Conservation (phyloP, 2,888 invertebrate species). For the Spialia ferax region DNA sequence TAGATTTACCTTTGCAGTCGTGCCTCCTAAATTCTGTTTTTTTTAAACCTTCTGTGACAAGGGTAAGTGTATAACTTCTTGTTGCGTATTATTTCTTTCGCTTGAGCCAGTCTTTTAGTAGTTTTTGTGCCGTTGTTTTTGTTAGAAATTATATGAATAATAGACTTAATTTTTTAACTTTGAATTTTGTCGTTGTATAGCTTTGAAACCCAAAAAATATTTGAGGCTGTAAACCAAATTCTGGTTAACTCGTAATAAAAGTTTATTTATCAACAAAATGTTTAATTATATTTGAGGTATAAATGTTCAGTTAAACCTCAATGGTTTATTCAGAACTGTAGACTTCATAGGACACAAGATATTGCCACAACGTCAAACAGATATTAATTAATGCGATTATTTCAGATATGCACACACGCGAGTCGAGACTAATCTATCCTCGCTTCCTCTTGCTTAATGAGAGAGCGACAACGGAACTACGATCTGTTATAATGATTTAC, state of each 20-base stretch:
- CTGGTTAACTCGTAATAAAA: too few relatives aligned
- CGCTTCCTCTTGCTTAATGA: constrained; percentile 27
- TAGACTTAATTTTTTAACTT: not conserved
- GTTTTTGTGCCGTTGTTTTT: not conserved
- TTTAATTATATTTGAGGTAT: too few relatives aligned
- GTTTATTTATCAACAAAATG: too few relatives aligned
- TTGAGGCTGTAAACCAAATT: too few relatives aligned
- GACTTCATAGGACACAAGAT: not conserved
- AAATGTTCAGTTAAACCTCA: too few relatives aligned
- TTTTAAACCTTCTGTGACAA: constrained; percentile 7
- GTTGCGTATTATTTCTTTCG: not conserved
- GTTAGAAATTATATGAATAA: not conserved
- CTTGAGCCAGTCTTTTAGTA: not conserved
- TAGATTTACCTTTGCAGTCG: constrained; percentile 48
- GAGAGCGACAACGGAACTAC: constrained; percentile 46
- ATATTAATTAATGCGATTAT: constrained; percentile 61
- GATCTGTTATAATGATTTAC: constrained; percentile 51
- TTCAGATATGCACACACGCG: constrained; percentile 51
- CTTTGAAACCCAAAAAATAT: too few relatives aligned
- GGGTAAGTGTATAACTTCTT: constrained; percentile 5
- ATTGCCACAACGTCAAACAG: constrained; percentile 37
- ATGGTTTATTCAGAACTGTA: not conserved
- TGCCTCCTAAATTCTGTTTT: constrained; percentile 25
- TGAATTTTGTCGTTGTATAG: too few relatives aligned
- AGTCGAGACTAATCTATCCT: constrained; percentile 50